Evolutionary conservation across 2,797 vertebrate genomes (phyloP).

Genomic region (Spatula clypeata): DNA sequence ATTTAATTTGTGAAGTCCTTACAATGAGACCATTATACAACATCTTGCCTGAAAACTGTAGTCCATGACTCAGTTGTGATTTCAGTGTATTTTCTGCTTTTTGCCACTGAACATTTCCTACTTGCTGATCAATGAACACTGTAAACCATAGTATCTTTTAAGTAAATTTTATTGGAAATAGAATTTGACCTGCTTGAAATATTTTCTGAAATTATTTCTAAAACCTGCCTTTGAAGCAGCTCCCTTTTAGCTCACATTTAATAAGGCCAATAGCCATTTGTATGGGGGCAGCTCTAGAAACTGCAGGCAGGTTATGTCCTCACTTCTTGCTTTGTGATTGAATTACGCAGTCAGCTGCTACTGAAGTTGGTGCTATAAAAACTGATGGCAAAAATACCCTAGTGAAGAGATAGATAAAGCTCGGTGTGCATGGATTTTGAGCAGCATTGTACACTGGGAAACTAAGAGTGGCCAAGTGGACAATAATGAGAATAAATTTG

Average conservation of each 20-base stretch:
- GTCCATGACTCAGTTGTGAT: not conserved
- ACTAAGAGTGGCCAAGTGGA: not conserved
- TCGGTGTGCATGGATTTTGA: rapidly evolving
- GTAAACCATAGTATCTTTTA: rapidly evolving
- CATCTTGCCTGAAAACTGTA: not conserved
- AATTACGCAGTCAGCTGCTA: no score
- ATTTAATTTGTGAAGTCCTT: slow-evolving; percentile 3
- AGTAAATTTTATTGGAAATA: not conserved
- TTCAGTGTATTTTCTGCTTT: not conserved
- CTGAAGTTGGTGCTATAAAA: not conserved
- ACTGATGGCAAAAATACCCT: not conserved
- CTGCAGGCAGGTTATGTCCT: not conserved
- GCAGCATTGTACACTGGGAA: not conserved
- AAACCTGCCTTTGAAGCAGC: not conserved
- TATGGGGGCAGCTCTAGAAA: not conserved
- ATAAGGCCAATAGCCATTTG: not conserved
- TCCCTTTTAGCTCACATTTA: not conserved
- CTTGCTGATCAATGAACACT: not conserved
- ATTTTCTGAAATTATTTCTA: not conserved
- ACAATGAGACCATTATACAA: slow-evolving; percentile 15
- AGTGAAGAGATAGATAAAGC: not conserved
- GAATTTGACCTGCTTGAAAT: not conserved
- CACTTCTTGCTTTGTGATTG: rapidly evolving
- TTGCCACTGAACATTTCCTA: not conserved
- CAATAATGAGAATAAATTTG: not conserved